A percentile compares a stretch with the other conserved stretches of the same genome.
Evolutionary conservation across 2,113 vertebrate species (phyloP).

Genomic region (Amblyornis subalaris): DNA sequence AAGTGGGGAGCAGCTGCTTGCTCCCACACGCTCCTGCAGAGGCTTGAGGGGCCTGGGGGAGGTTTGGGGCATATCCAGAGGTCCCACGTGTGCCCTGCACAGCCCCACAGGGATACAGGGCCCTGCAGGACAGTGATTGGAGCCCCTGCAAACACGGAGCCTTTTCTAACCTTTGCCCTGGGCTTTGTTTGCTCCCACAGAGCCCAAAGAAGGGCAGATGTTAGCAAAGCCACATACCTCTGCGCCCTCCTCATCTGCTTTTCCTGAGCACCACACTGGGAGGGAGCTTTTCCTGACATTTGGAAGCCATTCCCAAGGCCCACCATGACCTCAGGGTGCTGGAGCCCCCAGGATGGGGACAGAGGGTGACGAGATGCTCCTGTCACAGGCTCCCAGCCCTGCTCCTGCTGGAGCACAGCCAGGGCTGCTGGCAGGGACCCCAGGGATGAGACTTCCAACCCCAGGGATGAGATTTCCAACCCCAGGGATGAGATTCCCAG

Average conservation of each 20-base stretch:
- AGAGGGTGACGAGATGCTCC: not conserved
- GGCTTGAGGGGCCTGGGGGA: too few relatives aligned
- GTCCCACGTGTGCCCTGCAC: not conserved
- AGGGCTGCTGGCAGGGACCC: not conserved
- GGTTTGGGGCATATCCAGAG: not conserved
- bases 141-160: not conserved
- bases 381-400: not conserved
- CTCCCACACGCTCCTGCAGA: not conserved
- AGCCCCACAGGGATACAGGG: not conserved
- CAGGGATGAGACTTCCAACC: not conserved
- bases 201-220: not conserved
- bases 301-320: not conserved
- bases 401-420: not conserved
- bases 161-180: not conserved
- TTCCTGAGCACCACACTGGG: fast-evolving
- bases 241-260: not conserved
- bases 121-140: not conserved
- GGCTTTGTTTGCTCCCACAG: not conserved
- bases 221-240: not conserved
- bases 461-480: too few relatives aligned
- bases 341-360: not conserved
- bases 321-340: not conserved
- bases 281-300: not conserved
- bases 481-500: not conserved
- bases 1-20: too few relatives aligned